Conservation (phyloP, 2,113 vertebrate species). For the Pseudopipra pipra region DNA sequence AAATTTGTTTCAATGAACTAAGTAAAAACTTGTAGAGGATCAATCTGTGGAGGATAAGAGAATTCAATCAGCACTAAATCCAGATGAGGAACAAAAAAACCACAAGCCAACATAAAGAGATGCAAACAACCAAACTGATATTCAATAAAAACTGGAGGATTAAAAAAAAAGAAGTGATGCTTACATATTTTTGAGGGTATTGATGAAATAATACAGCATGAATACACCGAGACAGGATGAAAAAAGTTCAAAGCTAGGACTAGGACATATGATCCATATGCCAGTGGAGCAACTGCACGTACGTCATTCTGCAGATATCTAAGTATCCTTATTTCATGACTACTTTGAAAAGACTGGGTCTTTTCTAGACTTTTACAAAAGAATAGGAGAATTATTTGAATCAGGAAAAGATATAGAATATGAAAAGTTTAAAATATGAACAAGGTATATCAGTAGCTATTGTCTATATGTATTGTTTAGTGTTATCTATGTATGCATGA, state of each 20-base stretch:
- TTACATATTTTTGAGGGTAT: background rate
- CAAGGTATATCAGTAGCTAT: background rate
- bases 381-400: background rate
- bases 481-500: background rate
- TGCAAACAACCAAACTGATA: background rate
- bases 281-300: background rate
- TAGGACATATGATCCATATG: background rate
- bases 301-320: background rate
- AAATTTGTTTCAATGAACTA: background rate
- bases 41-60: background rate
- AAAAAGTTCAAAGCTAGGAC: background rate
- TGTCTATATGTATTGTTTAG: background rate
- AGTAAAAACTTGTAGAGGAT: background rate
- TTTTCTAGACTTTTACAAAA: background rate
- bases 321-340: background rate
- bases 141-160: background rate
- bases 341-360: background rate
- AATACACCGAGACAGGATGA: background rate
- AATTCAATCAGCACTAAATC: background rate
- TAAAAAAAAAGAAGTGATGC: background rate
- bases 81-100: background rate
- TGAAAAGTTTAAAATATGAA: background rate
- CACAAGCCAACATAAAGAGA: background rate
- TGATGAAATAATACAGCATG: background rate
- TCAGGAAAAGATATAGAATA: background rate